Percentiles rank a stretch among this genome's conserved stretches.
These are phyloP conservation scores for Amphipoea oculea DNA, from an alignment of 2,888 invertebrate genomes.

Conservation along the genomic window DNA sequence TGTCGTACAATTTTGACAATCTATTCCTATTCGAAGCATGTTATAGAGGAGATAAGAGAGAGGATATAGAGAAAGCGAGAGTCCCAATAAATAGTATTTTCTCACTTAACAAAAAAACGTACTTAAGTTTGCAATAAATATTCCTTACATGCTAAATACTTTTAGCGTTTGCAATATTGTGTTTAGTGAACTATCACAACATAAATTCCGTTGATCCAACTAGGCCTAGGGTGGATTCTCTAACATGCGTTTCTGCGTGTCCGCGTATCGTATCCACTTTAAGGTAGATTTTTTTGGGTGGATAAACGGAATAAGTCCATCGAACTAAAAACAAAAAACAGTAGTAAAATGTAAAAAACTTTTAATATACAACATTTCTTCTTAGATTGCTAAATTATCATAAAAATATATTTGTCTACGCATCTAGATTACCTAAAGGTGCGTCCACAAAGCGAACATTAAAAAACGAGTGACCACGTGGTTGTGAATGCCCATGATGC, in stretches of 20 bases:
- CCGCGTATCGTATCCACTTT: no score
- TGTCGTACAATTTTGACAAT: not conserved
- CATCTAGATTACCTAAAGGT: not conserved
- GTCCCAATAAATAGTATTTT: not conserved
- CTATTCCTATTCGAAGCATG: not conserved
- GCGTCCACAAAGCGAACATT: not conserved
- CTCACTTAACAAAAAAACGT: not conserved
- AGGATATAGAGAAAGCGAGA: not conserved
- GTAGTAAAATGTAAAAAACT: not conserved
- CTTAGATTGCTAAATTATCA: not conserved
- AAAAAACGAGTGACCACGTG: not conserved
- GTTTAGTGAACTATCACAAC: not conserved
- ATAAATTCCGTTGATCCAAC: not conserved
- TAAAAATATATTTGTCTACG: not conserved
- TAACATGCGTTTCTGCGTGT: not conserved
- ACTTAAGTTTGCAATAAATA: not conserved
- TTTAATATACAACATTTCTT: slow-evolving; percentile 23
- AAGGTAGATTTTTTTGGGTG: not conserved
- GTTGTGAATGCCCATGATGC: not conserved
- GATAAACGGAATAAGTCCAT: not conserved
- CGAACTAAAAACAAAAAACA: not conserved
- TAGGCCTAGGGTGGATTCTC: not conserved
- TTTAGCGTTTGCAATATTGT: not conserved
- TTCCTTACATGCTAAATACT: not conserved
- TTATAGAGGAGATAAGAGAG: not conserved